Base-by-base conservation (phyloP, 2,888 invertebrate species). In the Baronia brevicornis region DNA sequence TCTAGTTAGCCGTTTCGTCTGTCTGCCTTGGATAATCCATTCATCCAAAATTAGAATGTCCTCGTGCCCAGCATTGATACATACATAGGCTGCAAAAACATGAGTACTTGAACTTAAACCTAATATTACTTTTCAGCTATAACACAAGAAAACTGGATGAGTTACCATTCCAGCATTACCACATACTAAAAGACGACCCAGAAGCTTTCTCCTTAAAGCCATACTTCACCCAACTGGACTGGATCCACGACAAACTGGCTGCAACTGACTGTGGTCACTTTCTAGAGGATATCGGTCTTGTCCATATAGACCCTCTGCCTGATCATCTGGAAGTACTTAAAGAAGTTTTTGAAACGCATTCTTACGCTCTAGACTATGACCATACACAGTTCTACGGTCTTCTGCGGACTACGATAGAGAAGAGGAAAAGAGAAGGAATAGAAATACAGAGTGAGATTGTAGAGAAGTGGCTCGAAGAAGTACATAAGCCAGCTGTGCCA, bases 301-400 rank as follows among this genome's bases (percentile, higher is more conserved):
- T 84, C 13, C 74, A 78, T 47, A 54, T 82, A 19, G 79, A 84
- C 34, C 73, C 77, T 0, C 46, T 80, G 1, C 86, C 87, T 10
- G 74, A 75, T 49, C 78, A 87, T 52, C 66, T 90, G 19, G 80
- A 82, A 28, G 69, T 90, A 27, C 64, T 93, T 2, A 88, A 89
- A 52, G 88, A 91, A 43, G 88, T 92, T 38, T 85, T 95, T 37
- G 90, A 91, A 67, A 84, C 87, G 0, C 89, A 92, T 49, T 88
- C 91, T 3, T 87, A 87, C 52, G 90, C 92, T 7, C 73, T 96
- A 31, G 90, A 90, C 53, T 92, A 92, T 49, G 95, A 95, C 63
- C 93, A 93, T 15, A 86, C 90, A 53, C 95, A 96, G 68, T 90
- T 95, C 53, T 93, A 91, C 51, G 89, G 94, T 2, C 88, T 94